A percentile compares a stretch with the other conserved stretches of the same genome.
These are phyloP conservation scores for Acronicta alni DNA, from an alignment of 2,888 invertebrate genomes.

Conservation along the genomic window DNA sequence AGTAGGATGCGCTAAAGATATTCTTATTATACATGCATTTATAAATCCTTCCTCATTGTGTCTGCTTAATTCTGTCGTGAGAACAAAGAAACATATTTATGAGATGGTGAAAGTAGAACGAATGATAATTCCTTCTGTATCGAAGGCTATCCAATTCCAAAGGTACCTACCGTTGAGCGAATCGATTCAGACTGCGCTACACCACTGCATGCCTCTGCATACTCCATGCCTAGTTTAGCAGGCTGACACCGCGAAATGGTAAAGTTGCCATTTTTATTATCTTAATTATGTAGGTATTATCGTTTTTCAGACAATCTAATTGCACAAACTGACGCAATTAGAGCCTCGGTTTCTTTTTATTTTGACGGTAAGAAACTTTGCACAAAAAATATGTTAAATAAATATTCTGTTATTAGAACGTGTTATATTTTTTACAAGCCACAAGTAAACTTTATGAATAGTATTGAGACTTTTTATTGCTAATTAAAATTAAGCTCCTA, in stretches of 20 bases:
- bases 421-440: slow-evolving; percentile 4
- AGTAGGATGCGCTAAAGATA: slow-evolving; percentile 1
- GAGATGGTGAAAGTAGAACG: slow-evolving; percentile 77
- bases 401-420: slow-evolving; percentile 8
- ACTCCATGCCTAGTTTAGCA: background rate
- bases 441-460: slow-evolving; percentile 6
- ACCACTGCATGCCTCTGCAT: too few species aligned
- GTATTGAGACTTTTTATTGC: slow-evolving; percentile 4
- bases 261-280: too few species aligned
- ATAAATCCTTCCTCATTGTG: background rate
- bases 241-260: background rate
- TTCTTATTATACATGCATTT: background rate
- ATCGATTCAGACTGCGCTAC: background rate
- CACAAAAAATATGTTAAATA: background rate
- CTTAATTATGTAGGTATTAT: too few species aligned
- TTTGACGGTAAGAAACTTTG: too few species aligned
- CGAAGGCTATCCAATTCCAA: slow-evolving; percentile 47
- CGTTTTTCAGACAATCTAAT: too few species aligned
- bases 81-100: slow-evolving; percentile 73
- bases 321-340: too few species aligned
- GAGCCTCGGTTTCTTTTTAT: too few species aligned
- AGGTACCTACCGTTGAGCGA: background rate
- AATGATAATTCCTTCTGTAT: slow-evolving; percentile 75
- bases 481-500: background rate
- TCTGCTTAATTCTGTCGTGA: slow-evolving; percentile 28